Percentiles rank a stretch among this genome's conserved stretches.
These are phyloP conservation scores for Platynereis dumerilii DNA, from an alignment of 2,888 invertebrate genomes.

Conservation along the genomic window DNA sequence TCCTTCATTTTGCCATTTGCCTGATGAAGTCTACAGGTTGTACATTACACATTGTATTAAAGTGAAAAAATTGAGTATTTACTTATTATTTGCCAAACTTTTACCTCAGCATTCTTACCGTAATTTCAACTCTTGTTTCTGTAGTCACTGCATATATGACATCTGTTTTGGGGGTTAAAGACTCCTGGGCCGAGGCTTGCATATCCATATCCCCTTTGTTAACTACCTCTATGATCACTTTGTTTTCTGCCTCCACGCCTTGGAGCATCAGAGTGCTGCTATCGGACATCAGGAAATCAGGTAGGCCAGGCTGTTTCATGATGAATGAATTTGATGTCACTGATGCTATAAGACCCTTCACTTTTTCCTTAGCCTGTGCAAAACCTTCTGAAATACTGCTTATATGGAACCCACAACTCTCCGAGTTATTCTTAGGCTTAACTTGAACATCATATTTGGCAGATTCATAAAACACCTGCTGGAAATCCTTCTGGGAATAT, in stretches of 20 bases:
- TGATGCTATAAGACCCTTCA: background rate
- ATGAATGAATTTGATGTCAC: background rate
- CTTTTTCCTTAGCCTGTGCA: background rate
- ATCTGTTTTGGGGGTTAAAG: too few relatives aligned
- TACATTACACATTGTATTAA: too few relatives aligned
- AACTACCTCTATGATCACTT: background rate
- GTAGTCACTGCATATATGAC: too few relatives aligned
- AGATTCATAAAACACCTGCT: background rate
- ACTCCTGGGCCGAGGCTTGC: background rate
- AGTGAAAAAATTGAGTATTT: too few relatives aligned
- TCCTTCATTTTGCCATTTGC: too few relatives aligned
- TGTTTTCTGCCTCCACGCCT: background rate
- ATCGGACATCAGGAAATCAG: background rate
- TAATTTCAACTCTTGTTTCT: too few relatives aligned
- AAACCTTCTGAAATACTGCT: background rate
- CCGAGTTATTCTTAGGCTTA: background rate
- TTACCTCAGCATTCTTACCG: too few relatives aligned
- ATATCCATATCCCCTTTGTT: background rate
- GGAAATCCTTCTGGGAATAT: background rate
- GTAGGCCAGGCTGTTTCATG: background rate
- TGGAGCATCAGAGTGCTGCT: background rate
- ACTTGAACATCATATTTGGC: background rate
- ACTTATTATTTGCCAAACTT: too few relatives aligned
- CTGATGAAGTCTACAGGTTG: too few relatives aligned
- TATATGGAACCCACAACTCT: background rate